Base-by-base conservation (phyloP, 30 jellyfish, hydroid and myxozoan genomes). In the Mastigias papua region DNA sequence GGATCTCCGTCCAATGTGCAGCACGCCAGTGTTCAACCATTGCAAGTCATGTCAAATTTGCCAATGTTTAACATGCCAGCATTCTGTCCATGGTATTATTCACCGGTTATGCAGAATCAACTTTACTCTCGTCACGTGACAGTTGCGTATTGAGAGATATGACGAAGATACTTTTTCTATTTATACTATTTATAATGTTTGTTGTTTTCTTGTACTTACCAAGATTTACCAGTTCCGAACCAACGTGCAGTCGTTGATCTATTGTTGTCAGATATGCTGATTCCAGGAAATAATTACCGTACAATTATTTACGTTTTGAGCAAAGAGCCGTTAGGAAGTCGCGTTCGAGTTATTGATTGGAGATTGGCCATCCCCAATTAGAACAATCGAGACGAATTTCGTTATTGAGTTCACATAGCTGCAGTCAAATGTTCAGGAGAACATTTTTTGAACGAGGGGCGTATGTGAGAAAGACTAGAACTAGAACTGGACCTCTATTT, bases 371-470 rank as follows among this genome's bases (percentile, higher is more conserved):
- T 61, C 73, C 73, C 73, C 73, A 61, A 27, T 27, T 6, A 61
- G 50, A 21, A 67, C 79, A 67, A 34, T 27, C 50, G 50, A 67
- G 79, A 27, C 79, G 29, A 50, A 67, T 50, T 17, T 67, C 21
- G 79, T 67, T 67, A 67, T 67, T 50, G 34, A 34, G 34, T 67
- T 67, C 50, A 34, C 79, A 67, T 67, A 67, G 79, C 79, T 34
- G 79, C 79, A 67, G 79, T 34, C 79, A 67, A 67, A 67, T 67
- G 79, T 67, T 67, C 79, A 67, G 79, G 1, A 67, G 79, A 67
- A 67, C 79, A 67, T 67, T 67, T 67, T 67, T 67, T 34, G 79
- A 67, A 67, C 79, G 79, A 67, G 79, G 73, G 22, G 73, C 73
- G 73, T 61, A 61, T 46, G 60, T 46, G 60, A 46, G 60, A 46